A percentile compares a stretch with the other conserved stretches of the same genome.
These are phyloP conservation scores for Larimichthys crocea DNA, from an alignment of 2,113 vertebrate species.

Conservation along the genomic window DNA sequence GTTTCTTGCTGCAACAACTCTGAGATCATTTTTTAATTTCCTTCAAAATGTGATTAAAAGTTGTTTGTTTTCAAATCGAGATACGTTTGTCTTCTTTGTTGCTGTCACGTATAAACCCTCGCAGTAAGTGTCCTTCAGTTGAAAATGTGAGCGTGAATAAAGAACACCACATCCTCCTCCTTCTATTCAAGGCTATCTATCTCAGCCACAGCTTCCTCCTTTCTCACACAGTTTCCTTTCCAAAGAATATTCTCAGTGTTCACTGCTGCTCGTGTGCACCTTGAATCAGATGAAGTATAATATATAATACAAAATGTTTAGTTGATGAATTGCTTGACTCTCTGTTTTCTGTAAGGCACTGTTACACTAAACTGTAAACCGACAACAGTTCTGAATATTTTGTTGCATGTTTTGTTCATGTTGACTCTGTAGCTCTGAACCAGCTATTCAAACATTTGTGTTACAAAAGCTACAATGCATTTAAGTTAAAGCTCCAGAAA, in stretches of 20 bases:
- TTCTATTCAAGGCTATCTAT: neutral
- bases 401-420: too few relatives aligned
- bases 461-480: too few relatives aligned
- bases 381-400: neutral
- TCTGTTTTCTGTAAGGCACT: neutral
- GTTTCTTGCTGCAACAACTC: neutral
- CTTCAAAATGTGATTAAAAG: constrained; percentile 22
- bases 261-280: neutral
- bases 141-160: neutral
- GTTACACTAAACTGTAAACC: constrained; percentile 3
- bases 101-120: neutral
- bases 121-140: neutral
- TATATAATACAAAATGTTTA: neutral
- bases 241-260: neutral
- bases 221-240: constrained; percentile 1
- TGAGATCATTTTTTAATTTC: neutral
- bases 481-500: too few relatives aligned
- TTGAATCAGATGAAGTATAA: neutral
- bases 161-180: constrained; percentile 1
- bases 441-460: too few relatives aligned
- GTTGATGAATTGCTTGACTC: neutral
- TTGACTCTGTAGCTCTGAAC: too few relatives aligned
- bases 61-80: constrained; percentile 5
- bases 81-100: neutral
- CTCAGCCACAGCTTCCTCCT: constrained; percentile 37